Evolutionary conservation across 1,140 invertebrate species (phyloP).

Genomic region (Drosophila persimilis): DNA sequence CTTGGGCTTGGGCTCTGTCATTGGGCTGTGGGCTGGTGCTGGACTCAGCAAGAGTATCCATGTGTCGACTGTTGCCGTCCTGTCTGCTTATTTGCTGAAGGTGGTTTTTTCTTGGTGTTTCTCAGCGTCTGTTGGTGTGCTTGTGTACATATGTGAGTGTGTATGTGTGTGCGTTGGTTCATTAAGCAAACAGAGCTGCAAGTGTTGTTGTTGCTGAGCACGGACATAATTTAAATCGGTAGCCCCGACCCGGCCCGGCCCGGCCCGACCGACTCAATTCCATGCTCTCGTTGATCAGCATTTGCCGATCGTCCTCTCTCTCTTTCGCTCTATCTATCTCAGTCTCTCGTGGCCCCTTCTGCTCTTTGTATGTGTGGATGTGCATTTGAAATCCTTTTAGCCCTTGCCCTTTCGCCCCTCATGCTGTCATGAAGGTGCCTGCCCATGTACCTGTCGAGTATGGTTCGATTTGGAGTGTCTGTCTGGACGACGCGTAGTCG

Average conservation of each 20-base stretch:
- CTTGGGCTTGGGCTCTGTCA: no score
- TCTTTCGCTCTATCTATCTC: neutral
- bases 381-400: constrained; percentile 38
- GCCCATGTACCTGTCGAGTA: constrained; percentile 4
- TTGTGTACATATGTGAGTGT: neutral
- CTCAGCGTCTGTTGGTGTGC: constrained; percentile 25
- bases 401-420: constrained; percentile 3
- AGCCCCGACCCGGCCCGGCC: constrained; percentile 19
- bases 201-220: constrained; percentile 37
- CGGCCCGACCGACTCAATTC: neutral
- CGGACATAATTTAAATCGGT: constrained; percentile 68
- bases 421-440: neutral
- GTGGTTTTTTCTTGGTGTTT: constrained; percentile 49
- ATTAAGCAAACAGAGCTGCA: constrained; percentile 69
- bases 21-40: no score
- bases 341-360: neutral
- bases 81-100: constrained; percentile 59
- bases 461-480: constrained; percentile 18
- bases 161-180: constrained; percentile 41
- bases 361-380: constrained; percentile 6
- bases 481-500: neutral
- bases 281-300: constrained; percentile 21
- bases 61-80: constrained; percentile 17
- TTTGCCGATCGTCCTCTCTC: constrained; percentile 15
- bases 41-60: constrained; percentile 9